These are phyloP conservation scores for Biston stratarius DNA, from an alignment of 2,888 invertebrate species.

Conservation along the genomic window DNA sequence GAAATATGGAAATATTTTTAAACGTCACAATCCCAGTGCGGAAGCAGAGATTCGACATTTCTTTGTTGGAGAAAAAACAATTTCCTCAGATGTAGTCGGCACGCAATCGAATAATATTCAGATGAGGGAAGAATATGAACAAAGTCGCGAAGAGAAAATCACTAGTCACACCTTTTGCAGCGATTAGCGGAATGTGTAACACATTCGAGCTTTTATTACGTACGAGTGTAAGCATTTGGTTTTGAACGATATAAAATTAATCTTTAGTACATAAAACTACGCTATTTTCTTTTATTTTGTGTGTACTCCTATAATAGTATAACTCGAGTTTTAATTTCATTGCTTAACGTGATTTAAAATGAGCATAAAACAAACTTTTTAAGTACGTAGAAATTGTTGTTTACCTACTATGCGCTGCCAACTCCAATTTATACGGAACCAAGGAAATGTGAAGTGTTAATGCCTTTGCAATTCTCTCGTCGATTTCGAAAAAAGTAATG, in stretches of 20 bases:
- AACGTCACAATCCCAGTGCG: conserved; percentile 46
- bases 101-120: conserved; percentile 70
- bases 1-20: conserved; percentile 47
- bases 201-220: not conserved
- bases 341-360: not conserved
- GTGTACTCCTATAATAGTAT: not conserved
- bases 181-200: conserved; percentile 12
- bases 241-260: not conserved
- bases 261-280: not conserved
- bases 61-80: conserved; percentile 57
- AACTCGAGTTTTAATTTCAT: not conserved
- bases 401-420: conserved; percentile 1
- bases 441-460: conserved; percentile 17
- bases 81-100: conserved; percentile 56
- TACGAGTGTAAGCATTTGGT: not conserved
- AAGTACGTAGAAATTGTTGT: not conserved
- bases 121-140: conserved; percentile 63
- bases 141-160: conserved; percentile 55
- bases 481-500: conserved; percentile 34
- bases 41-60: conserved; percentile 55
- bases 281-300: not conserved
- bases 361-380: not conserved
- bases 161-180: conserved; percentile 43
- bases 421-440: conserved; percentile 10
- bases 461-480: conserved; percentile 28